A percentile compares a stretch with the other conserved stretches of the same genome.
These are phyloP conservation scores for Dusona sp. DNA, from an alignment of 2,888 invertebrate genomes.

Conservation along the genomic window DNA sequence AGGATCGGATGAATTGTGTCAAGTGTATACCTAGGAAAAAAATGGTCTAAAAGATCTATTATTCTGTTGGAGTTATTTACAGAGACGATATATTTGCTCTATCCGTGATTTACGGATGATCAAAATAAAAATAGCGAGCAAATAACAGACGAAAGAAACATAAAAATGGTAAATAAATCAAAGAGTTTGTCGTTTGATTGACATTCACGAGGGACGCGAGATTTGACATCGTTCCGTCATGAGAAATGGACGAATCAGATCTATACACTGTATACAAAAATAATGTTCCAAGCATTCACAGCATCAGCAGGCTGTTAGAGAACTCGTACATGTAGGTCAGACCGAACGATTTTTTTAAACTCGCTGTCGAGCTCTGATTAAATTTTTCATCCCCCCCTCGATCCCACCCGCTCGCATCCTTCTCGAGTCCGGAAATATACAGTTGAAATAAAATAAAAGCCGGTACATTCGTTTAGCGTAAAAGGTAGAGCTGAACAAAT, in stretches of 20 bases:
- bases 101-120: background rate
- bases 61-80: background rate
- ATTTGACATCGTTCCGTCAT: constrained; percentile 19
- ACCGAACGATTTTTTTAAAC: constrained; percentile 29
- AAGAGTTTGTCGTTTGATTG: constrained; percentile 7
- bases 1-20: too few relatives aligned
- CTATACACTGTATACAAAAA: constrained; percentile 12
- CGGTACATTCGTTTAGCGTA: constrained; percentile 17
- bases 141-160: background rate
- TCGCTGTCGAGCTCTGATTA: constrained; percentile 40
- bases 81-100: background rate
- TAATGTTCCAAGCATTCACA: constrained; percentile 9
- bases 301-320: constrained; percentile 12
- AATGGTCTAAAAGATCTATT: too few relatives aligned
- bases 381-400: constrained; percentile 26
- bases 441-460: background rate
- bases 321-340: constrained; percentile 18
- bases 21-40: too few relatives aligned
- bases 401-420: background rate
- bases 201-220: constrained; percentile 5
- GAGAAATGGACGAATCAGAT: constrained; percentile 24
- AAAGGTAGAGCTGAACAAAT: constrained; percentile 14
- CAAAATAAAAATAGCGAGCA: background rate
- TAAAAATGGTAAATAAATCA: constrained; percentile 4
- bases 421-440: constrained; percentile 1